Base-by-base conservation (phyloP, 2,888 invertebrate genomes). In the Sipunculus nudus region DNA sequence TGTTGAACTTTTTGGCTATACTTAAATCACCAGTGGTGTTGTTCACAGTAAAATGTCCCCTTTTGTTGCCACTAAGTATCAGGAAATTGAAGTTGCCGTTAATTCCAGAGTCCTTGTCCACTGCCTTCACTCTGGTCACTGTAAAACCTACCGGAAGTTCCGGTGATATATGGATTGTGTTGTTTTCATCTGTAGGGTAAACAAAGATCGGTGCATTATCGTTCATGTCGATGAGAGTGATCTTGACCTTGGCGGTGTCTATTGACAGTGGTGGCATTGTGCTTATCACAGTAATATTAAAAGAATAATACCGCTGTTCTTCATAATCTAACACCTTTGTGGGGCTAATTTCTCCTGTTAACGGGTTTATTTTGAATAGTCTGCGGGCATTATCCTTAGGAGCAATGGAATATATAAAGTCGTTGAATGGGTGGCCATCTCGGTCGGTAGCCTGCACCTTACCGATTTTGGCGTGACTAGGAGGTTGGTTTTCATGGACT, bases 401-500 rank as follows among this genome's bases (percentile, higher is more conserved):
- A n/a, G n/a, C n/a, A n/a, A n/a, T 32, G 19, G 59, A 55, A 43
- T 55, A 67, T 29, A 29, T 23, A 38, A 63, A 58, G 45, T 55
- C 35, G 23, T 58, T 59, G 46, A 59, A 54, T 2, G 63, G 59
- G 4, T 49, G 49, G 26, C 48, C 35, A 45, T 70, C 65, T 6
- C 38, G 41, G 39, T 63, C 63, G 13, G 53, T 39, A 19, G 63
- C 61, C 23, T 35, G 49, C 5, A 65, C 62, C 4, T 38, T 32
- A n/a, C 66, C 66, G 13, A 68, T 62, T 39, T 52, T 46, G 3
- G 63, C 58, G n/a, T n/a, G n/a, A 21, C 61, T 60, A 1, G 31
- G 54, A 1, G 45, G 58, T 19, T 56, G 49, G 48, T 69, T 67
- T 53, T 69, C 69, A n/a, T 48, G 47, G 13, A 65, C 58, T 6